phyloP scores from a whole-genome alignment of 2,113 vertebrate genomes.

The Irena cyanogastra region DNA sequence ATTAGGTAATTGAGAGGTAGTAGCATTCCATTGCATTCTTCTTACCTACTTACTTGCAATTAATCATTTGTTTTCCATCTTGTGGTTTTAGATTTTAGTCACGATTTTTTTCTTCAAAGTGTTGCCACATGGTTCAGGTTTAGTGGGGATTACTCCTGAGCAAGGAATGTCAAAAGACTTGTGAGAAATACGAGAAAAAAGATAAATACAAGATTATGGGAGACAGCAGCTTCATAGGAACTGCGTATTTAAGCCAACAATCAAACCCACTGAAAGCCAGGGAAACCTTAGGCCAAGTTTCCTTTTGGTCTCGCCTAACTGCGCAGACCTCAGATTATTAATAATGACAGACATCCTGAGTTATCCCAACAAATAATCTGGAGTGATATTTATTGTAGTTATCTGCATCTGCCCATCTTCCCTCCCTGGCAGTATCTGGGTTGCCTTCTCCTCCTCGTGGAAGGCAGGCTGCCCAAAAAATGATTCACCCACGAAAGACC shows the following conservation, averaged over 20 bases:
- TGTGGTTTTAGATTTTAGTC: not conserved
- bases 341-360: not conserved
- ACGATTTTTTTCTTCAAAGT: not conserved
- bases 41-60: not conserved
- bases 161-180: not conserved
- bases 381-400: constrained; percentile 11
- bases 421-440: not conserved
- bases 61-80: not conserved
- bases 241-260: not conserved
- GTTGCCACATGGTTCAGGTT: not conserved
- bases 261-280: constrained; percentile 17
- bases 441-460: not conserved
- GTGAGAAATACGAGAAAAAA: constrained; percentile 8
- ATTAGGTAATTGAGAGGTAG: constrained; percentile 22
- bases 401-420: constrained; percentile 38
- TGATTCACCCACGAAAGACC: constrained; percentile 1
- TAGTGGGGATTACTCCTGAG: not conserved
- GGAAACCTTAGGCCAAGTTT: constrained; percentile 30
- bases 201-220: constrained; percentile 18
- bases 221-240: constrained; percentile 9
- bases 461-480: constrained; percentile 12
- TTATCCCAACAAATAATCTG: not conserved
- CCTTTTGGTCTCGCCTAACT: not conserved
- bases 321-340: not conserved
- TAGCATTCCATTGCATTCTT: not conserved